These are phyloP conservation scores for Phaetusa simplex DNA, from an alignment of 2,113 vertebrate genomes.

Conservation along the genomic window DNA sequence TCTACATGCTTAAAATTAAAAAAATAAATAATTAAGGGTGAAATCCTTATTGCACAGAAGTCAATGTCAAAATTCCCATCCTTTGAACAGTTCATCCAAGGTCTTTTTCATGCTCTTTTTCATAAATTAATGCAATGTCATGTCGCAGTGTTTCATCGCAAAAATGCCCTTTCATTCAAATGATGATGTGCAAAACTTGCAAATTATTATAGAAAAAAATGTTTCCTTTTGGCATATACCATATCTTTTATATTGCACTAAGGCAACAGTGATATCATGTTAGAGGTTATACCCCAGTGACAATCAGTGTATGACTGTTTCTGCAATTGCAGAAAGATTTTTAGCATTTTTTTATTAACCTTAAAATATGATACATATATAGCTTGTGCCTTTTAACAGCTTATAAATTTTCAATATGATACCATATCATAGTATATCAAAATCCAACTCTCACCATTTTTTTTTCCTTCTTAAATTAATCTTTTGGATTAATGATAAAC, in stretches of 20 bases:
- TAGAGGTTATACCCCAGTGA: background rate
- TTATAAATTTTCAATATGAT: background rate
- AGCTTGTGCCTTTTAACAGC: background rate
- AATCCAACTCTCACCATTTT: background rate
- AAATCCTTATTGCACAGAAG: background rate
- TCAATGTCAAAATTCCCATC: background rate
- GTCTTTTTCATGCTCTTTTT: background rate
- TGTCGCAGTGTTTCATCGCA: background rate
- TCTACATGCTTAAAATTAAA: background rate
- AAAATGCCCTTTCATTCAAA: background rate
- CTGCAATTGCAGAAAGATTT: background rate
- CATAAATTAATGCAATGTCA: background rate
- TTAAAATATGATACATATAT: background rate
- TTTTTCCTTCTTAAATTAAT: background rate
- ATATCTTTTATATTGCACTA: background rate
- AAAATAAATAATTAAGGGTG: background rate
- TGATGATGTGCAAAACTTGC: background rate
- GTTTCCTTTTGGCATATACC: background rate
- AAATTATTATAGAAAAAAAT: background rate
- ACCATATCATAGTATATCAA: fast-evolving
- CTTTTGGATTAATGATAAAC: background rate
- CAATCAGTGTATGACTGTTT: background rate
- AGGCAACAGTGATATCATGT: background rate
- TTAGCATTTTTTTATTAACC: background rate
- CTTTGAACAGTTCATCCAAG: background rate